phyloP scores from a whole-genome alignment of 2,113 vertebrate genomes.

The Psettodes erumei region DNA sequence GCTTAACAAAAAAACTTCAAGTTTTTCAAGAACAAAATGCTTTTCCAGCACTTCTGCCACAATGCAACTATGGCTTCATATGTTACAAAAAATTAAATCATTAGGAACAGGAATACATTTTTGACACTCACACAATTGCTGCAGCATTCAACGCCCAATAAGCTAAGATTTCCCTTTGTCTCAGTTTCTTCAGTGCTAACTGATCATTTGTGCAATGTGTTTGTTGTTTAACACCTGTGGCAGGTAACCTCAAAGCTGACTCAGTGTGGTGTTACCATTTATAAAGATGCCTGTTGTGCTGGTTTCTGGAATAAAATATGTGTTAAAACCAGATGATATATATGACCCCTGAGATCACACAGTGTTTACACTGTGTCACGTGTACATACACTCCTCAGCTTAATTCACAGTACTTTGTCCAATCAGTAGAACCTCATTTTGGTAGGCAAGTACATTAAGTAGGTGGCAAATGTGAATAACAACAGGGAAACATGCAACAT shows the following conservation, averaged over 20 bases:
- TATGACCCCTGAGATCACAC: constrained; percentile 76
- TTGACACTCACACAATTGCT: constrained; percentile 46
- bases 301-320: constrained; percentile 48
- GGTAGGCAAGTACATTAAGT: background rate
- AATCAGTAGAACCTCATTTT: background rate
- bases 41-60: constrained; percentile 52
- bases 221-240: constrained; percentile 7
- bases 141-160: constrained; percentile 42
- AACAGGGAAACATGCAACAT: constrained; percentile 14
- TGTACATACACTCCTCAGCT: constrained; percentile 6
- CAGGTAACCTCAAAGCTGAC: constrained; percentile 29
- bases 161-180: background rate
- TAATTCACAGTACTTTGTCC: constrained; percentile 14
- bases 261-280: constrained; percentile 27
- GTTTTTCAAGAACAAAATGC: constrained; percentile 48
- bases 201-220: background rate
- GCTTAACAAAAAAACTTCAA: constrained; percentile 68
- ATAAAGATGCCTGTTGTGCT: constrained; percentile 46
- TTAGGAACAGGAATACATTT: constrained; percentile 39
- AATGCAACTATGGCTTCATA: constrained; percentile 45
- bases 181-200: constrained; percentile 34
- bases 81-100: constrained; percentile 63
- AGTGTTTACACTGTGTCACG: constrained; percentile 19
- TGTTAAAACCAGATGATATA: constrained; percentile 39
- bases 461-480: constrained; percentile 2